Evolutionary conservation across 37 sponge, comb jelly and placozoan species (phyloP), one percentile per base, ranked within the genome.

Genomic region (Halisarca cf. caerulea): DNA sequence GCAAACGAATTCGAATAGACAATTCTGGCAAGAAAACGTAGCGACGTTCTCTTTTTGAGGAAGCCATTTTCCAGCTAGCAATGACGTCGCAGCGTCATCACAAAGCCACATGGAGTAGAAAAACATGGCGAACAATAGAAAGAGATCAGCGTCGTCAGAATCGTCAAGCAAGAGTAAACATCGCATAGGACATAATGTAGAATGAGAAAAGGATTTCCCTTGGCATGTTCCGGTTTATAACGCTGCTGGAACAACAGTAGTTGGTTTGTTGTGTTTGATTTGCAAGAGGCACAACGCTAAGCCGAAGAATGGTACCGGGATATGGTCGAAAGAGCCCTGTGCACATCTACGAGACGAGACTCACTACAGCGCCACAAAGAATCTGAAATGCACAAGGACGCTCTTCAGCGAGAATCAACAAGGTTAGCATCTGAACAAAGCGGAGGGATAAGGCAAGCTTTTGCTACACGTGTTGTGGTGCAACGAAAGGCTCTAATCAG

Each of bases 341-440:
- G 79, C 68, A 85, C 78, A 14, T 60, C 24, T 54, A 61, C 59
- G 6, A 37, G 85, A 25, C 71, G 45, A 30, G 78, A 85, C 45
- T 38, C 53, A 30, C 61, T 85, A 27, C 64, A 85, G 53, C 54
- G 85, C 28, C 85, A 85, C 45, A 85, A 58, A 78, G 28, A 38
- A 24, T 85, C 85, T 14, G 55, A 59, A 39, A 85, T 85, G 85
- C 85, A 85, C 43, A 57, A 59, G 18, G 85, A 41, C 20, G 85
- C 61, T 9, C 61, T 17, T 43, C 47, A 27, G 36, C 69, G 2
- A 4, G 69, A 82, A 20, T 11, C 83, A 42, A 40, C 17, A 4
- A 82, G 83, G 53, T 40, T 82, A 32, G 61, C 81, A 23, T 80
- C 81, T 30, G 35, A 82, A 28, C 47, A 23, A 2, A 25, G 59